Base-by-base conservation (phyloP, 92 coral and sea anemone species). In the Parazoanthus swiftii region DNA sequence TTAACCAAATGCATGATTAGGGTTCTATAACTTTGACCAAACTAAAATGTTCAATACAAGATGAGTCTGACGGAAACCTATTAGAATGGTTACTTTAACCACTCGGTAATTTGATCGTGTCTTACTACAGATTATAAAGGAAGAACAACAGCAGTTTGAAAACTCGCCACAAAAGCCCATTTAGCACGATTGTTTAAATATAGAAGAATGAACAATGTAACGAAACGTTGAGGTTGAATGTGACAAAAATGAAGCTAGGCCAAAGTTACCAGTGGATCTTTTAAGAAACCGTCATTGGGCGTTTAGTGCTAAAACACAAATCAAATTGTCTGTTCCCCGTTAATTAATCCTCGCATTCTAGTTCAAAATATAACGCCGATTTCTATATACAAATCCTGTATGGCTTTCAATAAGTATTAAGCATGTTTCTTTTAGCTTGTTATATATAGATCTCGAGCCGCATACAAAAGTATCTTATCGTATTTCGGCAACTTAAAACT, bases 301-400 rank as follows among this genome's bases (percentile, higher is more conserved):
- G 26, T 54, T 29, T 29, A 54, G 18, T 54, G 70, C 6, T 23
- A 63, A 63, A 63, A 18, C 8, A 18, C n/a, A 63, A 20, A 20
- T 63, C 70, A 63, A 63, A 26, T 26, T 1, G n/a, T 20, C 21
- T 4, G 11, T 35, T 33, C 21, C 29, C 77, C 42, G 7, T 6
- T 25, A 73, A 73, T 73, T 73, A 73, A 73, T 13, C 37, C 37
- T 1, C 4, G 42, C 43, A 26, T 73, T 73, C 77, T 73, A 73
- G 77, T 73, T 43, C 35, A 73, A 73, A 73, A 21, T 73, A 73
- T 73, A 73, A 73, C 37, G 21, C 77, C 42, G 42, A 26, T 73
- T 73, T 73, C 77, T 33, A 73, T 73, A 73, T 73, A 29, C n/a
- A 33, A 73, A 29, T 43, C 42, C 77, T 33, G 59, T 14, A 54